Evolutionary conservation across 2,888 invertebrate species (phyloP).

Genomic region (Drosophila greeni): DNA sequence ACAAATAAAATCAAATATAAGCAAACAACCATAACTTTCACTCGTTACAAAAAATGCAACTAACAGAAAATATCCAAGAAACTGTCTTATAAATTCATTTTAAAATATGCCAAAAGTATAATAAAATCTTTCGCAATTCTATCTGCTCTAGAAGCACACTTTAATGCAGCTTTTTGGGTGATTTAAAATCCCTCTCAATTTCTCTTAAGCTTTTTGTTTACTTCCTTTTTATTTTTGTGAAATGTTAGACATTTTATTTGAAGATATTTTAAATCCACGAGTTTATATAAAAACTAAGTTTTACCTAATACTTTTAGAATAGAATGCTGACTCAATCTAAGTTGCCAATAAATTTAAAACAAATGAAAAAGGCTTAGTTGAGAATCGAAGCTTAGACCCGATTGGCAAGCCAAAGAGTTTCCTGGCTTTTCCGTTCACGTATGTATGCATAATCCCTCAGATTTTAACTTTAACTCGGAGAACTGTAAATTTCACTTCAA

Average conservation of each 20-base stretch:
- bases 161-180: background rate
- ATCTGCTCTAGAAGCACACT: background rate
- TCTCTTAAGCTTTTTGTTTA: no score
- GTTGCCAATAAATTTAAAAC: conserved; percentile 7
- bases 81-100: no score
- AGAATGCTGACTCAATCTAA: background rate
- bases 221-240: background rate
- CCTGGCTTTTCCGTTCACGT: background rate
- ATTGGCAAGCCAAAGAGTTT: conserved; percentile 8
- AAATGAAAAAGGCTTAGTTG: conserved; percentile 8
- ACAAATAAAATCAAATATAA: background rate
- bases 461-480: conserved; percentile 20
- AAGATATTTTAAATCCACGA: background rate
- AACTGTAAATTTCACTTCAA: conserved; percentile 57
- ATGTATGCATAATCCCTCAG: conserved; percentile 29
- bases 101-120: background rate
- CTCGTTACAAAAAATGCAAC: background rate
- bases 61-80: background rate
- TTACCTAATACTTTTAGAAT: no score
- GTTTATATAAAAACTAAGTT: background rate
- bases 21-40: no score
- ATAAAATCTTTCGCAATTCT: background rate
- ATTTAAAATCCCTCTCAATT: background rate
- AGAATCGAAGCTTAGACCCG: conserved; percentile 2
- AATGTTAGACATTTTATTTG: background rate